Base-by-base conservation (phyloP, 2,888 invertebrate genomes). In the Xanthorhoe designata region DNA sequence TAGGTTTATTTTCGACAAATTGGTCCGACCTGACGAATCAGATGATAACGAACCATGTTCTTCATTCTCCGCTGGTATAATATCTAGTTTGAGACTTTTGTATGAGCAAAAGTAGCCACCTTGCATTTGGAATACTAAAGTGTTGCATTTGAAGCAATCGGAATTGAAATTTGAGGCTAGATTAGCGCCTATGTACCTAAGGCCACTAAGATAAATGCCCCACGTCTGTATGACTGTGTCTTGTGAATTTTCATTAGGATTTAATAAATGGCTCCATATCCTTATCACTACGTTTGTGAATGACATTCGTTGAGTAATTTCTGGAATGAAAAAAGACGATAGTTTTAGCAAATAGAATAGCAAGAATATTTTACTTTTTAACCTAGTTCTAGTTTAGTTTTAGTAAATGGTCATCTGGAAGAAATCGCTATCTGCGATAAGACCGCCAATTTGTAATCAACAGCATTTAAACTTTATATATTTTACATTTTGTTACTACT, bases 61-160 rank as follows among this genome's bases (percentile, higher is more conserved):
- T 1, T 91, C 92, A 47, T 92, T 90, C 74, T 92, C 92, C 0
- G 90, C 85, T 0, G 92, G 92, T 24, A 93, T 92, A 1, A 92
- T 81, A 68, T 94, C 94, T 50, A 95, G 78, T 79, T 91, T 90
- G 2, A 94, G 81, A 78, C 93, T 94, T 83, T 91, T 93, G 71
- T 94, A 94, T 0, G 95, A 95, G 47, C 97, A 96, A 84, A 98
- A 98, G 80, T 95, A 97, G 3, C 98, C 98, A 45, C 97, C 98
- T 70, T 96, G 96, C 94, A 98, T 95, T 91, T 97, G 96, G 87
- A 98, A 97, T 76, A 98, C 96, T 76, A 98, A 89, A 52, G 97
- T 96, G 84, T 97, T 97, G 70, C 94, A 91, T 82, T 94, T 94
- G 75, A 97, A 95, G 77, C 95, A 94, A 62, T 94, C 94, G 2